Evolutionary conservation across 1,140 invertebrate genomes (phyloP), one percentile per base, ranked within the genome.

Genomic region (Metaphire vulgaris): DNA sequence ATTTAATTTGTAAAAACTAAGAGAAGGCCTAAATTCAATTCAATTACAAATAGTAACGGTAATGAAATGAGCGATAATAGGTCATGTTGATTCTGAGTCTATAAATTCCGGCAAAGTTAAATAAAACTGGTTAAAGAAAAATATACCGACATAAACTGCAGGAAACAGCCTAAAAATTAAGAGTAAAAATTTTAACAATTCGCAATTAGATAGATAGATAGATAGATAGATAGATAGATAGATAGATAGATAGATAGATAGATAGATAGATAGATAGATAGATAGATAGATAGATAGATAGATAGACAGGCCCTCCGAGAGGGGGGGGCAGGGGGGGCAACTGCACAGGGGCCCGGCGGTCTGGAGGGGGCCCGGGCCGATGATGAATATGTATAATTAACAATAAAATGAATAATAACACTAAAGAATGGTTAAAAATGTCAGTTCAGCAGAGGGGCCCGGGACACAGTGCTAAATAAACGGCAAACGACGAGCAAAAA

Each of bases 211-310:
- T 56, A 56, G 41, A 56, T 56, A 56, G 41, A 56, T 56, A 56
- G 41, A 56, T 56, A 56, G 41, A 56, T 56, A 56, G 41, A 56
- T 56, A 56, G 41, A 56, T 56, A 56, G 41, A 56, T 56, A 56
- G 41, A 56, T 56, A 56, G 41, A 56, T 56, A 56, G 41, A 56
- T 56, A 56, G 41, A 56, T 21, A 56, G 41, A 56, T 21, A 56
- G 41, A 56, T 21, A 56, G 41, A 56, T 21, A 56, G 41, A 56
- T 21, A 56, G 41, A 56, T 21, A 56, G 41, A 56, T 21, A 56
- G 41, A 56, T 21, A 56, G 41, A 56, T 21, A 56, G 41, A 56
- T 21, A 56, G 41, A 56, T 21, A 56, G 41, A 56, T 21, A 56
- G 41, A 56, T 21, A 56, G 41, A 56, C 41, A 56, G 41, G 21